These are phyloP conservation scores for Aurelia coerulea DNA, from an alignment of 30 jellyfish, hydroid and myxozoan species.

Conservation along the genomic window DNA sequence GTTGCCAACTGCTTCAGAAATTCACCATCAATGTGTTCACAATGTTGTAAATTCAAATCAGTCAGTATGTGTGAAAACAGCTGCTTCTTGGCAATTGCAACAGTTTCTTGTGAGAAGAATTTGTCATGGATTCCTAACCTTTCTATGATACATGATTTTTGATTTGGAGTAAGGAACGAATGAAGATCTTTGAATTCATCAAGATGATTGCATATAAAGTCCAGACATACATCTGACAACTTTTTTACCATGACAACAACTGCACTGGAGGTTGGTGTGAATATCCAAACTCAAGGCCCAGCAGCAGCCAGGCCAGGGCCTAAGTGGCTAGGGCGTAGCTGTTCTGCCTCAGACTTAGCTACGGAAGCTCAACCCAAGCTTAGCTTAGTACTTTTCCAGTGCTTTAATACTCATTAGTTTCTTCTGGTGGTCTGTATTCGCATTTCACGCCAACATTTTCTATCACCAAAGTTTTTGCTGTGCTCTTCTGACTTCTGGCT, in stretches of 20 bases:
- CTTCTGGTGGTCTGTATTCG: too few relatives aligned
- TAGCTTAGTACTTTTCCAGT: too few relatives aligned
- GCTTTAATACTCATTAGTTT: too few relatives aligned
- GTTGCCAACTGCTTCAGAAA: constrained; percentile 17
- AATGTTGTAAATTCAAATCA: constrained; percentile 34
- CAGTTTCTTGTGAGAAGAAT: not conserved
- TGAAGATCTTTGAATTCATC: constrained; percentile 5
- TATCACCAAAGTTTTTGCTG: too few relatives aligned
- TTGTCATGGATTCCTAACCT: constrained; percentile 53
- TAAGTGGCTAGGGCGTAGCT: too few relatives aligned
- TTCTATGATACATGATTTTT: constrained; percentile 53
- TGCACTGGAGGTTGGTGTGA: too few relatives aligned
- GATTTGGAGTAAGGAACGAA: constrained; percentile 38
- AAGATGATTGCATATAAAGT: constrained; percentile 29
- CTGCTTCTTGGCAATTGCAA: not conserved
- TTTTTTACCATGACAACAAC: constrained; percentile 54
- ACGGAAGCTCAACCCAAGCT: too few relatives aligned
- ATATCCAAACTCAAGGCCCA: too few relatives aligned
- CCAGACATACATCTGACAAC: constrained; percentile 53
- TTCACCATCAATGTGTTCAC: constrained; percentile 51
- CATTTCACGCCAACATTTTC: too few relatives aligned
- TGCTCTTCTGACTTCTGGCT: too few relatives aligned
- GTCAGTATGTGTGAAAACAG: constrained; percentile 27
- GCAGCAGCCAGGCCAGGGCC: too few relatives aligned
- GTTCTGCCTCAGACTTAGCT: too few relatives aligned